Evolutionary conservation across 2,797 vertebrate species (phyloP), one percentile per base, ranked within the genome.

Genomic region (Staurois parvus): DNA sequence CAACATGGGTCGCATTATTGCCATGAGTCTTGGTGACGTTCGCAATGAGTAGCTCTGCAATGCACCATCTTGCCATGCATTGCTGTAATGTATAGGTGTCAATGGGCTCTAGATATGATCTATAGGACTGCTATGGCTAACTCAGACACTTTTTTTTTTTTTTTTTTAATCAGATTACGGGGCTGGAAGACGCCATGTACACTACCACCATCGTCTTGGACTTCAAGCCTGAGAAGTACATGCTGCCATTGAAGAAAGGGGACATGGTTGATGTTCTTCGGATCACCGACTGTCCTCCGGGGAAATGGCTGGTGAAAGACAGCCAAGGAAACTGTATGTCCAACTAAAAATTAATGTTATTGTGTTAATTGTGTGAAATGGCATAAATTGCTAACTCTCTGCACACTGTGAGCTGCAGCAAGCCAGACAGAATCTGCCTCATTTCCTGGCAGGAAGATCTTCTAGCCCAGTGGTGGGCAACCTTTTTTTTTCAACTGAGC

Each of bases 271-370:
- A 91, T 28, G 88, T 94, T 87, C 92, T 94, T 87, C 92, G 92
- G n/a, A 92, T 88, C 15, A 90, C 89, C 73, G 91, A 90, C 24
- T 92, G 89, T 72, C 94, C 94, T 1, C 90, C 91, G 83, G 95
- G 93, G 40, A 92, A 89, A 75, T 94, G 94, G 92, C 92, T 95
- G 88, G 92, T 93, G 82, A 93, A 91, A 84, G 93, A 91, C 91
- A 28, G 87, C 80, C 89, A 81, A 69, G 94, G 93, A 89, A 84
- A 84, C 37, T 0, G 6, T 85, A 79, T 64, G 87, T 72, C 73
- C 83, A 88, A 15, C 4, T n/a, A 48, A 48, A n/a, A n/a, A 28
- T 26, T 45, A 37, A 21, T 11, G 17, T 17, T 40, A 3, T 45
- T 48, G 3, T 12, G 28, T 74, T 13, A 52, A 11, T 26, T 73